Percentiles rank a stretch among this genome's conserved stretches.
These are phyloP conservation scores for Sinelater perroti DNA, from an alignment of 2,888 invertebrate genomes.

Conservation along the genomic window DNA sequence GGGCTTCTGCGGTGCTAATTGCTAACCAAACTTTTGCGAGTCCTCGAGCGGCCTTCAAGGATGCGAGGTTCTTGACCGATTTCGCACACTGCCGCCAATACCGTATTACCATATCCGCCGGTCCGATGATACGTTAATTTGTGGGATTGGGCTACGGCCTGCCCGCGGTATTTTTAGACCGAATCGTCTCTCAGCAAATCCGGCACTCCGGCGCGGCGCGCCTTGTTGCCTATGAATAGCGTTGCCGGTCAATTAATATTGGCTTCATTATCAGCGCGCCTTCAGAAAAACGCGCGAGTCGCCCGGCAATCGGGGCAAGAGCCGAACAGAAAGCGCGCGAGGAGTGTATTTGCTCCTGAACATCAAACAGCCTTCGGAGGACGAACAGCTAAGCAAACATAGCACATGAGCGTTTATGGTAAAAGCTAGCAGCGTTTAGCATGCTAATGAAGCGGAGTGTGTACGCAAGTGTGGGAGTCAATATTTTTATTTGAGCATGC, in stretches of 20 bases:
- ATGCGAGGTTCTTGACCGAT: no score
- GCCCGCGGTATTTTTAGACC: conserved; percentile 4
- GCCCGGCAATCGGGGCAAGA: conserved; percentile 4
- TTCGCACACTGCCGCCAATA: no score
- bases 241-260: not conserved
- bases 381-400: conserved; percentile 54
- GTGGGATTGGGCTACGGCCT: not conserved
- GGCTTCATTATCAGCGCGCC: not conserved
- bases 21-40: no score
- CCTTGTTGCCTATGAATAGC: conserved; percentile 8
- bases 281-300: not conserved
- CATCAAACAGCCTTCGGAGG: conserved; percentile 49
- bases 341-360: conserved; percentile 30
- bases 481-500: conserved; percentile 48
- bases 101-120: not conserved
- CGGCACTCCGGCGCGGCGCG: no score
- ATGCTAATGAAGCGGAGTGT: conserved; percentile 53
- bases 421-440: conserved; percentile 54
- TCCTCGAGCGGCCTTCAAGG: no score
- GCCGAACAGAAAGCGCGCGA: conserved; percentile 7
- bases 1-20: no score
- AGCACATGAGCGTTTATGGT: conserved; percentile 53
- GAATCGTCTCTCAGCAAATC: conserved; percentile 8
- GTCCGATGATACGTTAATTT: not conserved
- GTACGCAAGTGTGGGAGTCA: conserved; percentile 53